Base-by-base conservation (phyloP, 2,113 vertebrate species). In the Pedionomus torquatus region DNA sequence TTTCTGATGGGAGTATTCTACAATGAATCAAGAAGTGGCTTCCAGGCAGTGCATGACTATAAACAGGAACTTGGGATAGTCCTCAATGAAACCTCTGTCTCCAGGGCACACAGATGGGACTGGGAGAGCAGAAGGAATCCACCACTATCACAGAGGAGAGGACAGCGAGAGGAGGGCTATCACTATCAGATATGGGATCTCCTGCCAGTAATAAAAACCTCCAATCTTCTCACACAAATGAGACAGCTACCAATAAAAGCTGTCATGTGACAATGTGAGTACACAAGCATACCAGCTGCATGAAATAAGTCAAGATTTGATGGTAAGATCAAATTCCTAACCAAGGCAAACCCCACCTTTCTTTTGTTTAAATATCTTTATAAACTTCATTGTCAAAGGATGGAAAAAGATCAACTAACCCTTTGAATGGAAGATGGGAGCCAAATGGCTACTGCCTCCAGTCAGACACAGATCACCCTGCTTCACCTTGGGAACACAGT, bases 81-180 rank as follows among this genome's bases (percentile, higher is more conserved):
- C 31, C 26, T 66, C 49, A 93, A 18, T 9, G 11, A 88, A 87
- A 88, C 7, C 3, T 64, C 17, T 80, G 61, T 39, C 61, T 66
- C 35, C 15, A 51, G 41, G 20, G 79, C 70, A 71, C 0, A 0
- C 1, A 18, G 31, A 66, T 30, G 57, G 52, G 30, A 55, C 46
- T 7, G 30, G 8, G 13, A 11, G 15, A 72, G 44, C 13, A 60
- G 20, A 1, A 76, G 48, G 61, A 65, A 58, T 16, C 25, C 30
- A 72, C 10, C 37, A 25, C 3, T 41, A 13, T 12, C 13, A 28
- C 21, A 48, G 44, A 75, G 11, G 20, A 39, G 7, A 72, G 39
- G 16, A 75, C 19, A 18, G 24, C 19, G 46, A 46, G 46, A 4
- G 19, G 18, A 46, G 18, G 46, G 46, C 28, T 28, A 74, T 9